Conservation (phyloP, 1,140 invertebrate species). For the Bradynema listronoti region DNA sequence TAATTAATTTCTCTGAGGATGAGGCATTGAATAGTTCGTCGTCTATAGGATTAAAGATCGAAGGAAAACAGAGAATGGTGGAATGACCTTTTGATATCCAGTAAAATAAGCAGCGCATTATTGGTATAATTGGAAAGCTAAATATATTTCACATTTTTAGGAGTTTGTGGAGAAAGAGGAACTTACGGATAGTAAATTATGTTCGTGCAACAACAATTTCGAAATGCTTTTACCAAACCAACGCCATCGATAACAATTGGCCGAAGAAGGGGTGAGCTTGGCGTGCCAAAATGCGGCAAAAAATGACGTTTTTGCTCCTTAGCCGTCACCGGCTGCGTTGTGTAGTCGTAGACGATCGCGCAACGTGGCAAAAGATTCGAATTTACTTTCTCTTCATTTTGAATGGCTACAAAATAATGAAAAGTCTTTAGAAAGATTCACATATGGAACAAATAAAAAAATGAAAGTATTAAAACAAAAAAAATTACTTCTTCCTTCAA, state of each 20-base stretch:
- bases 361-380: background rate
- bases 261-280: constrained; percentile 19
- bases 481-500: background rate
- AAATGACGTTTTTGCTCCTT: constrained; percentile 12
- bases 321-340: constrained; percentile 15
- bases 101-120: constrained; percentile 26
- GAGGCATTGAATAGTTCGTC: constrained; percentile 2
- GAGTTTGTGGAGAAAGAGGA: background rate
- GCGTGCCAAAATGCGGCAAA: background rate
- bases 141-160: background rate
- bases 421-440: too few species aligned
- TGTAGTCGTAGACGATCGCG: constrained; percentile 26
- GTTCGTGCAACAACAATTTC: constrained; percentile 16
- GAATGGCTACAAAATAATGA: too few species aligned
- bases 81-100: constrained; percentile 26
- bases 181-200: background rate
- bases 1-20: constrained; percentile 4
- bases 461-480: background rate
- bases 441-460: too few species aligned
- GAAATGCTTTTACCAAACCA: constrained; percentile 21
- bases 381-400: background rate
- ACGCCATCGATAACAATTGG: constrained; percentile 23
- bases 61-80: constrained; percentile 19
- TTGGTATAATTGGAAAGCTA: constrained; percentile 27
- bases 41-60: constrained; percentile 16